Evolutionary conservation across 2,113 vertebrate species (phyloP).

Genomic region (Leiothrix lutea): DNA sequence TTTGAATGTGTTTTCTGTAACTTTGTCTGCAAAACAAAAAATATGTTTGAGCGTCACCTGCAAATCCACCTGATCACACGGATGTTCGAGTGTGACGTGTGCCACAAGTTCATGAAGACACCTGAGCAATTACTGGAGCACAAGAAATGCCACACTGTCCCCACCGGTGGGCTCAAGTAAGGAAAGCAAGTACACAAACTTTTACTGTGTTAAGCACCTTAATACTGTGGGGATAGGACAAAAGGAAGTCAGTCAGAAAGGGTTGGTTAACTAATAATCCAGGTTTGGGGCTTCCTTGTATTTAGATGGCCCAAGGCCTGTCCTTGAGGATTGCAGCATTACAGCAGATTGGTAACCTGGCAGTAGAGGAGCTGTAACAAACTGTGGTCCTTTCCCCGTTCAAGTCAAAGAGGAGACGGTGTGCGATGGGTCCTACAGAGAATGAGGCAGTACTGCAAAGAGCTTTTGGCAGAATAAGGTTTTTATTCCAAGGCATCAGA

Average conservation of each 20-base stretch:
- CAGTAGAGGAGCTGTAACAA: neutral
- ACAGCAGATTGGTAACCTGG: neutral
- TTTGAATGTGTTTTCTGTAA: slow-evolving; percentile 99
- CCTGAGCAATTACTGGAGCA: slow-evolving; percentile 98
- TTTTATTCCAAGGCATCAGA: neutral
- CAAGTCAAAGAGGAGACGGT: neutral
- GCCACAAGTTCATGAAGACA: slow-evolving; percentile 99
- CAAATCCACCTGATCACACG: slow-evolving; percentile 99
- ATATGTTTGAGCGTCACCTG: slow-evolving; percentile 97
- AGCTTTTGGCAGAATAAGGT: neutral
- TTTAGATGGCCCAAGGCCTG: neutral
- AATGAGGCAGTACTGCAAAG: neutral
- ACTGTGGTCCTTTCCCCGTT: neutral
- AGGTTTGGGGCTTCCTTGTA: neutral
- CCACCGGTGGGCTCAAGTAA: slow-evolving; percentile 99
- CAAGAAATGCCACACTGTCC: slow-evolving; percentile 99
- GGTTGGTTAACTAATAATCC: neutral
- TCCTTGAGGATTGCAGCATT: neutral
- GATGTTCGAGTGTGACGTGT: slow-evolving; percentile 98
- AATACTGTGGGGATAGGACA: neutral
- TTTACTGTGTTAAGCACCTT: slow-evolving; percentile 80
- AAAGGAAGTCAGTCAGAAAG: neutral
- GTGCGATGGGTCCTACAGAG: neutral
- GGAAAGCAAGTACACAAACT: slow-evolving; percentile 99
- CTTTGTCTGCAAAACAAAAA: slow-evolving; percentile 98